phyloP scores from a whole-genome alignment of 2,888 invertebrate species.

The Cyaniris semiargus region DNA sequence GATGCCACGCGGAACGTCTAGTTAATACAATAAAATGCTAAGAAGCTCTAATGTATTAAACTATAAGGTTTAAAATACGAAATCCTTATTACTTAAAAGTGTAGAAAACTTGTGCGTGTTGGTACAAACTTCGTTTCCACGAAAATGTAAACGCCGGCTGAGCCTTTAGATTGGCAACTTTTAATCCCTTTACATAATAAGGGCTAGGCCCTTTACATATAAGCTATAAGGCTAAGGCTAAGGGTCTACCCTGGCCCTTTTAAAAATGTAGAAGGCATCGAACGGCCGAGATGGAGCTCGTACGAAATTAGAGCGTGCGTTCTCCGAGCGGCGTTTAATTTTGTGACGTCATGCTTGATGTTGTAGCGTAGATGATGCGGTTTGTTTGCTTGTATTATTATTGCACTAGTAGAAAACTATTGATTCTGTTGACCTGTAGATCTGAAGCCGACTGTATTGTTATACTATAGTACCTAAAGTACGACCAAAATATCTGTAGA shows the following conservation, averaged over 20 bases:
- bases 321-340: constrained; percentile 64
- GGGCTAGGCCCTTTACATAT: background rate
- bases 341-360: constrained; percentile 45
- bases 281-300: constrained; percentile 38
- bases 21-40: too few species aligned
- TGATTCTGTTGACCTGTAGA: too few species aligned
- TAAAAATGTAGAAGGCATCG: constrained; percentile 38
- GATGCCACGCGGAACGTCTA: too few species aligned
- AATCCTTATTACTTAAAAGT: background rate
- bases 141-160: background rate
- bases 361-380: background rate
- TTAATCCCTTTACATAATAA: constrained; percentile 5
- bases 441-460: too few species aligned
- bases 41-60: too few species aligned
- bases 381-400: background rate
- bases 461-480: too few species aligned
- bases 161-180: background rate
- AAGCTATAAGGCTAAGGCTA: background rate
- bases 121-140: background rate
- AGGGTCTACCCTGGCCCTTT: background rate
- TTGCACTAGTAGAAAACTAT: background rate
- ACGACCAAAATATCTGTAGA: too few species aligned
- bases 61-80: background rate
- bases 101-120: background rate
- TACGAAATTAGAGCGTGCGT: constrained; percentile 72